phyloP scores from a whole-genome alignment of 2,113 vertebrate genomes.

The Anas platyrhynchos region DNA sequence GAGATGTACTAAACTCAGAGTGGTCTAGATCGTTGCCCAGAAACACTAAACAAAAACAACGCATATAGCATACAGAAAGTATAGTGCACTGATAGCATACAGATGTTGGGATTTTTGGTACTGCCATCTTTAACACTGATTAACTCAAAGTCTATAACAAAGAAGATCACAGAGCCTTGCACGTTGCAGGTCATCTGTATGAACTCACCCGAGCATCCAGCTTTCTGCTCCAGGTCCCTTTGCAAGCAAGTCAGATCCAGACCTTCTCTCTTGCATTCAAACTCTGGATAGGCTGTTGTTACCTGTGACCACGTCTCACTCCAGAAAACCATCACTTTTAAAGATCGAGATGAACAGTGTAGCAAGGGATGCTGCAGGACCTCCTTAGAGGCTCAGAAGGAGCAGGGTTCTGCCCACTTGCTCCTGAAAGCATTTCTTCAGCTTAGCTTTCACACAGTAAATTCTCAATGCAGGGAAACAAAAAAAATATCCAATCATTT shows the following conservation, averaged over 20 bases:
- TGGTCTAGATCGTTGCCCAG: neutral
- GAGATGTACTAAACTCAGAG: neutral
- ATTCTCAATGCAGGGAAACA: neutral
- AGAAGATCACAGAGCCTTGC: neutral
- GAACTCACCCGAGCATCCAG: conserved; percentile 50
- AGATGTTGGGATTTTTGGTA: neutral
- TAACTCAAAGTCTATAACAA: neutral
- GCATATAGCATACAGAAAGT: neutral
- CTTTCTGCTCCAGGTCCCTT: neutral
- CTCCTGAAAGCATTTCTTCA: conserved; percentile 2
- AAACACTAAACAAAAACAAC: neutral
- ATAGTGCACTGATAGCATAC: neutral
- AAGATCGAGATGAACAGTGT: neutral
- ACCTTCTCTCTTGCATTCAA: neutral
- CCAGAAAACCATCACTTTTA: neutral
- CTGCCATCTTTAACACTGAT: neutral
- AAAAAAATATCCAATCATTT: neutral
- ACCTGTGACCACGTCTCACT: neutral
- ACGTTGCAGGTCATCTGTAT: neutral
- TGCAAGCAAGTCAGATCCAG: neutral
- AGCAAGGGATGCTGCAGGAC: neutral
- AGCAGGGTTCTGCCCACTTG: neutral
- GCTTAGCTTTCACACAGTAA: neutral
- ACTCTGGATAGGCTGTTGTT: neutral
- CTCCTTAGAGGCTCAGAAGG: neutral